These are phyloP conservation scores for Coilia nasus DNA, from an alignment of 2,797 vertebrate genomes.

Conservation along the genomic window DNA sequence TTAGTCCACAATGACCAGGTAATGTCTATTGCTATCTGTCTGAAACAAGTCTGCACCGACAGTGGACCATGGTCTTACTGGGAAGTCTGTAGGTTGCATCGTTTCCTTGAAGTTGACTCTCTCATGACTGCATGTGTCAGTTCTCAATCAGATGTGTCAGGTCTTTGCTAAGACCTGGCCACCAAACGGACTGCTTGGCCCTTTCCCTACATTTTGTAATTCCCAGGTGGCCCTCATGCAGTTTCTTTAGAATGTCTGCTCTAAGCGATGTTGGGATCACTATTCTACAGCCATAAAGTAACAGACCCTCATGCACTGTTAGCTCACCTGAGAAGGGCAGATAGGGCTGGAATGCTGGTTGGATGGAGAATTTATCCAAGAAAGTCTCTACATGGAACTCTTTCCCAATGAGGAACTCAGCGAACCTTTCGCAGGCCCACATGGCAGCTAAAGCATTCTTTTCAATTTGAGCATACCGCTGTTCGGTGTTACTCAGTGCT, in stretches of 20 bases:
- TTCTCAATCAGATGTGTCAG: constrained; percentile 10
- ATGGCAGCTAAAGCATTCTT: constrained; percentile 23
- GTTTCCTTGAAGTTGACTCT: constrained; percentile 16
- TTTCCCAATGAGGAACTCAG: constrained; percentile 28
- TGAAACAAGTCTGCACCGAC: constrained; percentile 31
- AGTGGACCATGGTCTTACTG: constrained; percentile 13
- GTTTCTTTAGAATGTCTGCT: no score
- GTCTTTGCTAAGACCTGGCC: constrained; percentile 1
- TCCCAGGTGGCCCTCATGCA: not conserved
- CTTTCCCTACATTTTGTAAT: not conserved
- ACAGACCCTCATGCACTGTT: no score
- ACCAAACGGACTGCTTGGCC: not conserved
- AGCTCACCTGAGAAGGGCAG: no score
- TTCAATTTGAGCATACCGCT: constrained; percentile 33
- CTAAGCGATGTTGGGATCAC: no score
- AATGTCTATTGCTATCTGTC: constrained; percentile 21
- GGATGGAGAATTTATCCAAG: no score
- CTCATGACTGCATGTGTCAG: not conserved
- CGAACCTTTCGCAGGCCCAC: constrained; percentile 37
- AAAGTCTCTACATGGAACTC: constrained; percentile 36
- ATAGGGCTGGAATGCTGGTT: no score
- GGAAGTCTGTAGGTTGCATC: constrained; percentile 29
- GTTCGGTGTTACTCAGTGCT: constrained; percentile 31
- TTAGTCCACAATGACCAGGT: constrained; percentile 33
- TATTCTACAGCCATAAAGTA: no score